These are phyloP conservation scores for Leptinotarsa rubiginosa DNA, from an alignment of 2,888 invertebrate genomes.

Conservation along the genomic window DNA sequence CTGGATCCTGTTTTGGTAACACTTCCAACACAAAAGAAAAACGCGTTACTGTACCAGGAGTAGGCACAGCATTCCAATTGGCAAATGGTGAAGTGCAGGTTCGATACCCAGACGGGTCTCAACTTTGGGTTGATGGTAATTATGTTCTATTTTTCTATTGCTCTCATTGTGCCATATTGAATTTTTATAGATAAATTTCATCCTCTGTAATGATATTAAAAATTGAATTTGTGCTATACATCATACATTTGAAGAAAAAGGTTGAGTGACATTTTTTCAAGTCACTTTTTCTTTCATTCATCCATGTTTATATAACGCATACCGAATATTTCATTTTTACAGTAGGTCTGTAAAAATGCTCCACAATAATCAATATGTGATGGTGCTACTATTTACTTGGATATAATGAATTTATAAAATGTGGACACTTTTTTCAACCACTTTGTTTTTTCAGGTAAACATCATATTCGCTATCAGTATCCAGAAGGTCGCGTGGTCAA, in stretches of 20 bases:
- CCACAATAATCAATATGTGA: too few species aligned
- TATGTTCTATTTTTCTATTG: not conserved
- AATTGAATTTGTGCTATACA: too few species aligned
- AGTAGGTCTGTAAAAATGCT: too few species aligned
- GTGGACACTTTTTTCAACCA: too few species aligned
- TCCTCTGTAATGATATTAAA: not conserved
- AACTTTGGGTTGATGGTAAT: conserved; percentile 62
- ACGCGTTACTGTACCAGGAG: conserved; percentile 60
- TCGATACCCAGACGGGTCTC: conserved; percentile 61
- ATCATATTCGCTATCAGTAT: conserved; percentile 58
- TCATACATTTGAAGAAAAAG: too few species aligned
- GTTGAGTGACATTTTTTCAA: too few species aligned
- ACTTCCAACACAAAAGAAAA: conserved; percentile 54
- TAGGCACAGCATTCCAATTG: conserved; percentile 62
- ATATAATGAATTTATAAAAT: too few species aligned
- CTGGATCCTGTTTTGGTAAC: conserved; percentile 49
- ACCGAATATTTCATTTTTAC: too few species aligned
- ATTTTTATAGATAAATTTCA: not conserved
- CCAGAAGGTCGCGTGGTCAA: conserved; percentile 59
- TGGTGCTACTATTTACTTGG: too few species aligned
- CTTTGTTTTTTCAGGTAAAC: conserved; percentile 34
- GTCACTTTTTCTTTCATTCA: too few species aligned
- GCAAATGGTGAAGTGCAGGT: conserved; percentile 62
- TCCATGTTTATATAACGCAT: too few species aligned
- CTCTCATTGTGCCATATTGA: too few species aligned